Conservation (phyloP, 2,113 vertebrate genomes). For the Regulus satrapa region DNA sequence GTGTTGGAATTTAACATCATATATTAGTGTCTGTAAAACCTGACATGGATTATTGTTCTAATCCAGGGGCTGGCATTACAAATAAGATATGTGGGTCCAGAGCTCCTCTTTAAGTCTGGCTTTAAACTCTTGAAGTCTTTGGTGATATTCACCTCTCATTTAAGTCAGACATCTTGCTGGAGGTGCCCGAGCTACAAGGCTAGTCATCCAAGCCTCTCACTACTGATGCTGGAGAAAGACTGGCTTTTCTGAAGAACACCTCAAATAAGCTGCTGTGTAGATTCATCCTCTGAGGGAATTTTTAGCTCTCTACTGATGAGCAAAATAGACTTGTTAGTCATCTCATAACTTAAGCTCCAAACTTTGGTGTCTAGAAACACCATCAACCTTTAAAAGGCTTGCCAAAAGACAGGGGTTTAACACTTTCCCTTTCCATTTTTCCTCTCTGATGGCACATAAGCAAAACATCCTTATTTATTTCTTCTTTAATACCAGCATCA, state of each 20-base stretch:
- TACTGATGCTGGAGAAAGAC: background rate
- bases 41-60: background rate
- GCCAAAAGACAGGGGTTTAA: background rate
- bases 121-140: background rate
- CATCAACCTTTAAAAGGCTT: background rate
- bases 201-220: background rate
- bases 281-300: background rate
- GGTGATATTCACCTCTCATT: background rate
- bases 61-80: background rate
- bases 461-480: background rate
- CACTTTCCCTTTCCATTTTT: background rate
- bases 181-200: background rate
- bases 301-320: background rate
- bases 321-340: background rate
- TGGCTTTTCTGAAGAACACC: background rate
- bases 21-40: background rate
- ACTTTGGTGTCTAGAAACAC: background rate
- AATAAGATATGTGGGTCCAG: rapidly evolving
- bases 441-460: background rate
- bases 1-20: background rate
- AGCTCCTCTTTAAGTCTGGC: background rate
- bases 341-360: background rate
- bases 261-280: background rate
- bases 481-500: background rate
- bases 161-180: background rate